A percentile compares a stretch with the other conserved stretches of the same genome.
Conservation (phyloP, 2,113 vertebrate genomes). For the Bombycilla garrulus region DNA sequence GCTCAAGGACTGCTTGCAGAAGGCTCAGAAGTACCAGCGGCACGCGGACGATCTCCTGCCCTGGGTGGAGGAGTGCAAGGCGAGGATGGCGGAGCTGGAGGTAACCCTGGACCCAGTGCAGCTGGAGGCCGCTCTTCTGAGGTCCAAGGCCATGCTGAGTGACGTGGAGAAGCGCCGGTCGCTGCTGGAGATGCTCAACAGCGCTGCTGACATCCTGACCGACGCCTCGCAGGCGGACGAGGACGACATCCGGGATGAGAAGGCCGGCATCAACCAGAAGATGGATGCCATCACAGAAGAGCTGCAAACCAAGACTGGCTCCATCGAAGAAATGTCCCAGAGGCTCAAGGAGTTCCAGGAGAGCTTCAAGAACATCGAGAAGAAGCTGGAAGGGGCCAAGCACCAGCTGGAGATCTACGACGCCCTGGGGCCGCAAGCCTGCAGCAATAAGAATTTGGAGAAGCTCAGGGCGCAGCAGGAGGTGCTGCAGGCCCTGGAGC, state of each 20-base stretch:
- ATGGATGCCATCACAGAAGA: slow-evolving; percentile 86
- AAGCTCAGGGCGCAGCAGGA: slow-evolving; percentile 90
- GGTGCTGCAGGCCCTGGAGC: slow-evolving; percentile 82
- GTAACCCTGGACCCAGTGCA: slow-evolving; percentile 82
- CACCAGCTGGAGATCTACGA: slow-evolving; percentile 96
- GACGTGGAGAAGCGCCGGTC: slow-evolving; percentile 90
- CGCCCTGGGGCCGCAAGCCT: slow-evolving; percentile 91
- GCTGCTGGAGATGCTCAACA: slow-evolving; percentile 87
- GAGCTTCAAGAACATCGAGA: slow-evolving; percentile 88
- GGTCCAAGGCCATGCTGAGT: slow-evolving; percentile 79
- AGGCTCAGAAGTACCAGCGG: slow-evolving; percentile 88
- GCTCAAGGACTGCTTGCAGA: slow-evolving; percentile 85
- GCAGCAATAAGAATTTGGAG: slow-evolving; percentile 95
- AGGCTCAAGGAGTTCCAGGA: slow-evolving; percentile 96
- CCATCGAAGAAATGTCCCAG: slow-evolving; percentile 90
- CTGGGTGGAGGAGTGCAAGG: slow-evolving; percentile 86
- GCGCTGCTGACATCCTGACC: slow-evolving; percentile 87
- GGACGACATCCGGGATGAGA: slow-evolving; percentile 91
- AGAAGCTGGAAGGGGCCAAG: slow-evolving; percentile 90
- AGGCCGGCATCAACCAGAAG: slow-evolving; percentile 86
- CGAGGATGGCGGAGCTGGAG: slow-evolving; percentile 77
- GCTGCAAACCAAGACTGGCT: slow-evolving; percentile 80
- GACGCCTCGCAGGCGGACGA: slow-evolving; percentile 88
- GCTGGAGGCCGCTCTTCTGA: slow-evolving; percentile 85
- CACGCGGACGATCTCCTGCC: slow-evolving; percentile 83